A percentile compares a stretch with the other conserved stretches of the same genome.
These are phyloP conservation scores for Leptothorax acervorum DNA, from an alignment of 2,888 invertebrate species.

Conservation along the genomic window DNA sequence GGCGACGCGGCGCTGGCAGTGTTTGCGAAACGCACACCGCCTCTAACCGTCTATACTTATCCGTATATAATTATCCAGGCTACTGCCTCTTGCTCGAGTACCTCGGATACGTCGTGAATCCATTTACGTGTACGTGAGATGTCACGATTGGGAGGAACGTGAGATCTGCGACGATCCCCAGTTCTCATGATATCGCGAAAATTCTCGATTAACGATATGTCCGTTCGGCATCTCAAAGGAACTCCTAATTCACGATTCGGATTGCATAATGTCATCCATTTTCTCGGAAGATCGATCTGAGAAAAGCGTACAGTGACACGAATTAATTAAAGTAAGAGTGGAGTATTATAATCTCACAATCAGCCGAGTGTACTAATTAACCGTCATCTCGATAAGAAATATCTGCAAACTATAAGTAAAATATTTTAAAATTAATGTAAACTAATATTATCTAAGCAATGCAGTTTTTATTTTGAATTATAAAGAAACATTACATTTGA, in stretches of 20 bases:
- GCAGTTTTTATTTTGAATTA: neutral
- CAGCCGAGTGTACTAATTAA: neutral
- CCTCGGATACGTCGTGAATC: constrained; percentile 6
- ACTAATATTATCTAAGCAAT: neutral
- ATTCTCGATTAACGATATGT: constrained; percentile 48
- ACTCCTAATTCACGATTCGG: constrained; percentile 22
- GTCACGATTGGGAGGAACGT: constrained; percentile 40
- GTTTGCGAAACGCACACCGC: constrained; percentile 48
- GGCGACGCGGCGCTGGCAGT: constrained; percentile 31
- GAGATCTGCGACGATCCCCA: constrained; percentile 33
- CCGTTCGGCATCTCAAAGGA: constrained; percentile 10
- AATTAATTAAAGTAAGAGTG: neutral
- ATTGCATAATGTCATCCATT: too few species aligned
- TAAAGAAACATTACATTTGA: neutral
- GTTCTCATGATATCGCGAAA: constrained; percentile 39
- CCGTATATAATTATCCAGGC: constrained; percentile 51
- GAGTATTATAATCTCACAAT: neutral
- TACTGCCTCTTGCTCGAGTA: constrained; percentile 12
- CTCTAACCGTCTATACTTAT: constrained; percentile 36
- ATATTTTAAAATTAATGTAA: neutral
- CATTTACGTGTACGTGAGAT: constrained; percentile 38
- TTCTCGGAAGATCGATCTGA: neutral
- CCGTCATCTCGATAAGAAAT: neutral
- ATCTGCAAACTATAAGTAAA: neutral
- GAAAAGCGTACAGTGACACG: neutral